Conservation (phyloP, 2,113 vertebrate genomes). For the Daphoenositta chrysoptera region DNA sequence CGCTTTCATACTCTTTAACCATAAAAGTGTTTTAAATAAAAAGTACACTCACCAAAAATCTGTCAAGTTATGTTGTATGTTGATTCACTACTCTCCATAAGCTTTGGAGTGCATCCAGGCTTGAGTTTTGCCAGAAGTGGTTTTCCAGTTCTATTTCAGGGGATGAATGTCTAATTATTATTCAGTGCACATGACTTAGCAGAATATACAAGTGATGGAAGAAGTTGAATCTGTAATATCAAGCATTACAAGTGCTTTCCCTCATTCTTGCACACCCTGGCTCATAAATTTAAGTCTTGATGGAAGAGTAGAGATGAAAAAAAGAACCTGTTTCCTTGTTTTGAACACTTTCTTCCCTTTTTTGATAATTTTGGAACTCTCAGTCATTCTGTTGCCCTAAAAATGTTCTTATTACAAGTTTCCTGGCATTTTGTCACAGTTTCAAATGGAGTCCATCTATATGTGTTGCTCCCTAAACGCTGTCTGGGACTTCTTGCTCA, state of each 20-base stretch:
- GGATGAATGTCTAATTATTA: slow-evolving; percentile 69
- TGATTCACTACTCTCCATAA: slow-evolving; percentile 36
- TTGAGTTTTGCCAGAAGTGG: slow-evolving; percentile 65
- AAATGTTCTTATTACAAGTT: not conserved
- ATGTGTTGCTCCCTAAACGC: not conserved
- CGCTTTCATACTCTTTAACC: not conserved
- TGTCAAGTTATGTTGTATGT: slow-evolving; percentile 23
- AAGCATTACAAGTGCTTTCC: slow-evolving; percentile 21
- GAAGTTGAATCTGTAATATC: slow-evolving; percentile 38
- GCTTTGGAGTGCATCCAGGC: slow-evolving; percentile 64
- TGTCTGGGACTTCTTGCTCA: not conserved
- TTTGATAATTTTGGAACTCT: not conserved
- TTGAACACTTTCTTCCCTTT: not conserved
- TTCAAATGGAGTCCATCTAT: not conserved
- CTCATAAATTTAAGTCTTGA: not conserved
- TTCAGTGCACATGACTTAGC: slow-evolving; percentile 52
- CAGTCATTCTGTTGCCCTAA: not conserved
- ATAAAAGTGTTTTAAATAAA: slow-evolving; percentile 1
- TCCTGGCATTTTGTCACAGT: not conserved
- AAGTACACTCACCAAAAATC: slow-evolving; percentile 33
- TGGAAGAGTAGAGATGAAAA: not conserved
- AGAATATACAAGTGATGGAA: slow-evolving; percentile 59
- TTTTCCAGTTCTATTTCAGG: slow-evolving; percentile 67
- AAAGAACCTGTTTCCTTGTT: not conserved
- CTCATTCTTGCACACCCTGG: slow-evolving; percentile 37